A percentile compares a stretch with the other conserved stretches of the same genome.
Conservation (phyloP, 2,113 vertebrate genomes). For the Hydropotes inermis region DNA sequence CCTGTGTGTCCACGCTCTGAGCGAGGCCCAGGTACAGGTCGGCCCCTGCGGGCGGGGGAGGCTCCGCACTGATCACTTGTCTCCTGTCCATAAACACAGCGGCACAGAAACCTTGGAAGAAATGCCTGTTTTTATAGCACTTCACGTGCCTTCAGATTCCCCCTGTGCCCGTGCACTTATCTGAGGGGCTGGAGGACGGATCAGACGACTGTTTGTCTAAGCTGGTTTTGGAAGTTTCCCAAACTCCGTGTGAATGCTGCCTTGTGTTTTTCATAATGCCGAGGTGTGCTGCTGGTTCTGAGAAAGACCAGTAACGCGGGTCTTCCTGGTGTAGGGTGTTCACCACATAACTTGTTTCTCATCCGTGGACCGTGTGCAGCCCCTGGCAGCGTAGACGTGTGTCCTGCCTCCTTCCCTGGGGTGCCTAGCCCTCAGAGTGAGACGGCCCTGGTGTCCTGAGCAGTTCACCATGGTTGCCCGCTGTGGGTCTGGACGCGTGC, state of each 20-base stretch:
- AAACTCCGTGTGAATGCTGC: fast-evolving
- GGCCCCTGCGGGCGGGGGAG: fast-evolving
- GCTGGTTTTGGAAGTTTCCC: not conserved
- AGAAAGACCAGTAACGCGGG: not conserved
- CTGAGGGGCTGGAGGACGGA: fast-evolving
- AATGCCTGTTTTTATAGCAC: not conserved
- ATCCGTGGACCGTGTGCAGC: not conserved
- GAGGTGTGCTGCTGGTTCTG: not conserved
- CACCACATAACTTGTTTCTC: constrained; percentile 56
- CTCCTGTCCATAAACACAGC: not conserved
- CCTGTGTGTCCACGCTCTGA: fast-evolving
- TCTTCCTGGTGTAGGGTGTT: fast-evolving
- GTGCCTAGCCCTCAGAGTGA: not conserved
- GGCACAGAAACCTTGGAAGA: not conserved
- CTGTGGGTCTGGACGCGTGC: not conserved
- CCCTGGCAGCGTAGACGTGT: not conserved
- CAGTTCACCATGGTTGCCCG: fast-evolving
- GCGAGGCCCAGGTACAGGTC: fast-evolving
- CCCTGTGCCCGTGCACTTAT: fast-evolving
- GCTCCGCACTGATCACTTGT: fast-evolving
- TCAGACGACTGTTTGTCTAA: not conserved
- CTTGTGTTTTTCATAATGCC: too few relatives aligned
- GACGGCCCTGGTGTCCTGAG: fast-evolving
- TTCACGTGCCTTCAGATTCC: fast-evolving
- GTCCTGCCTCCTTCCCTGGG: not conserved